A percentile compares a stretch with the other conserved stretches of the same genome.
Evolutionary conservation across 2,113 vertebrate genomes (phyloP).

Genomic region (Callaeas wilsoni): DNA sequence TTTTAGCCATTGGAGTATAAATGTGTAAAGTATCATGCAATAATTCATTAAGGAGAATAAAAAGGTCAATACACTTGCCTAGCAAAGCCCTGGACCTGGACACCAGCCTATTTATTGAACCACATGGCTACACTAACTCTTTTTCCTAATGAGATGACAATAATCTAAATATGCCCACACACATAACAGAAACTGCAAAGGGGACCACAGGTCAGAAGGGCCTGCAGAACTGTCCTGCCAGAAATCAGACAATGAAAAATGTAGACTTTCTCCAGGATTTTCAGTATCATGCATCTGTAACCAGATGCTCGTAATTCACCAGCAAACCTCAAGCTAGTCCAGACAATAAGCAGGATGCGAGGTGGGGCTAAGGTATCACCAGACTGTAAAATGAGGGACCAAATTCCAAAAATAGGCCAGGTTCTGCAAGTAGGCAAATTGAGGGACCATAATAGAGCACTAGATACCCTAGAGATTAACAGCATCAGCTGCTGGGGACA

Average conservation of each 20-base stretch:
- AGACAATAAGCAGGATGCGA: background rate
- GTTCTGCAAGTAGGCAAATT: background rate
- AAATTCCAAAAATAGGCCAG: background rate
- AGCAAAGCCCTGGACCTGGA: background rate
- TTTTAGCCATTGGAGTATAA: background rate
- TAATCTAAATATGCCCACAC: fast-evolving
- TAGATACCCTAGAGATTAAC: background rate
- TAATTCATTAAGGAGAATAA: background rate
- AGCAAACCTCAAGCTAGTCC: background rate
- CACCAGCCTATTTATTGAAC: background rate
- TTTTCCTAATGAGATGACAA: background rate
- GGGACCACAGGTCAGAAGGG: fast-evolving
- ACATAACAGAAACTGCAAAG: background rate
- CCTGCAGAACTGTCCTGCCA: background rate
- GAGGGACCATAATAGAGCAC: background rate
- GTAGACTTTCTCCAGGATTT: fast-evolving
- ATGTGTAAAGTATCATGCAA: background rate
- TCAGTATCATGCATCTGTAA: background rate
- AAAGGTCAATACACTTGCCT: background rate
- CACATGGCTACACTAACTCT: background rate
- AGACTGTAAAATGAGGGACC: background rate
- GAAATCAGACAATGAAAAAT: background rate
- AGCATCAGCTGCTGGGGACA: background rate
- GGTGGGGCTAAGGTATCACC: background rate
- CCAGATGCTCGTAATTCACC: background rate